These are phyloP conservation scores for Tinea trinotella DNA, from an alignment of 2,888 invertebrate species.

Conservation along the genomic window DNA sequence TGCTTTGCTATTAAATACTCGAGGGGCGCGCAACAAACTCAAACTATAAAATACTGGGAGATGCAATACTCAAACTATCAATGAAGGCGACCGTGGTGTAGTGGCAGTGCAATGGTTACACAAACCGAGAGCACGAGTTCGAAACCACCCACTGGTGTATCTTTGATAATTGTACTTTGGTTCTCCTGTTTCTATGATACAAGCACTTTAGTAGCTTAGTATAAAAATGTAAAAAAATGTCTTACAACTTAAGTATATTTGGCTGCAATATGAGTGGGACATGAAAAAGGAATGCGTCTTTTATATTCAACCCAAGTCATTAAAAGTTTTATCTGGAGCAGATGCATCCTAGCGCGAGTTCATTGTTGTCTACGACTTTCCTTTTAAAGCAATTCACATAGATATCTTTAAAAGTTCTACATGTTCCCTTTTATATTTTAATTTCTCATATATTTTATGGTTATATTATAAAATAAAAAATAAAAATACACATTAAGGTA, in stretches of 20 bases:
- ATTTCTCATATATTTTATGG: no score
- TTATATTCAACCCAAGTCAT: constrained; percentile 40
- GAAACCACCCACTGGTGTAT: no score
- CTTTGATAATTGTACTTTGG: no score
- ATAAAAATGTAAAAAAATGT: not conserved
- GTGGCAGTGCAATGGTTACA: no score
- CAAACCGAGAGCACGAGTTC: no score
- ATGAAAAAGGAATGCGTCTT: constrained; percentile 28
- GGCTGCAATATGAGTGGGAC: not conserved
- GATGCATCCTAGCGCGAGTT: constrained; percentile 40
- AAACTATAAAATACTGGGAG: not conserved
- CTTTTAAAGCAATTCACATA: constrained; percentile 13
- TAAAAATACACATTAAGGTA: not conserved
- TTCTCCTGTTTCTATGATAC: no score
- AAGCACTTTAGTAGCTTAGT: no score
- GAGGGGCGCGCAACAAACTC: not conserved
- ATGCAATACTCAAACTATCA: not conserved
- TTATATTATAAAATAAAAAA: no score
- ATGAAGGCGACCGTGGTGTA: no score
- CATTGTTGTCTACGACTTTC: constrained; percentile 37
- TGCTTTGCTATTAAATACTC: not conserved
- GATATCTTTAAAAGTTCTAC: constrained; percentile 11
- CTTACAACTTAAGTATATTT: not conserved
- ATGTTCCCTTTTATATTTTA: not conserved
- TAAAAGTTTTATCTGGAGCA: constrained; percentile 52